Base-by-base conservation (phyloP, 2,888 invertebrate species). In the Leucophora obtusa region DNA sequence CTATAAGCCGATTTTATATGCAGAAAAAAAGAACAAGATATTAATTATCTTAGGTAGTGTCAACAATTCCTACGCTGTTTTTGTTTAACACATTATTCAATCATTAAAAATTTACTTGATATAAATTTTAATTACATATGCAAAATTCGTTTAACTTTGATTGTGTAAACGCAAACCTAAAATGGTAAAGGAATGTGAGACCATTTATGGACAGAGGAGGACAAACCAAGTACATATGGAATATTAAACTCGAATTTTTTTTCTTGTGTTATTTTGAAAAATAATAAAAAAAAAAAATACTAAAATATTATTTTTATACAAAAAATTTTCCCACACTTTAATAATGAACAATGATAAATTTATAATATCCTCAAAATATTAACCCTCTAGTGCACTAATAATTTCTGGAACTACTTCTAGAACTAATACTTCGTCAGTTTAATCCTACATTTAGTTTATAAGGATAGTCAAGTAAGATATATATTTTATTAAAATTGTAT, bases 121-220 rank as follows among this genome's bases (percentile, higher is more conserved):
- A 11, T 58, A n/a, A 38, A 28, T 28, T 28, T 10, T 21, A 51
- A 76, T 76, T 70, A 18, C 17, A 59, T 70, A 58, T 68, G 68
- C 35, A 68, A 74, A 78, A 63, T 62, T 28, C 2, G 6, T n/a
- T 63, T 51, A 5, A 14, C 43, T 54, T 62, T 43, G 5, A 38
- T 63, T 28, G 28, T 62, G 38, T 24, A 50, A 75, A 47, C 15
- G n/a, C 50, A 24, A 15, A 11, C 51, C 38, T 60, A 69, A 65
- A 28, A 59, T 74, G 69, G 69, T 59, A 59, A 63, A 69, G 63
- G 63, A 73, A 69, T 65, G 69, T 15, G 35, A 33, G 17, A 35
- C 51, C 63, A 33, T 66, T 38, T 47, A 68, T 17, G 72, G 62
- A 21, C 11, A 50, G 38, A 56, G 21, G 50, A 69, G 78, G 68